Conservation (phyloP, 1,140 invertebrate species). For the Pseudomyrmex concolor region DNA sequence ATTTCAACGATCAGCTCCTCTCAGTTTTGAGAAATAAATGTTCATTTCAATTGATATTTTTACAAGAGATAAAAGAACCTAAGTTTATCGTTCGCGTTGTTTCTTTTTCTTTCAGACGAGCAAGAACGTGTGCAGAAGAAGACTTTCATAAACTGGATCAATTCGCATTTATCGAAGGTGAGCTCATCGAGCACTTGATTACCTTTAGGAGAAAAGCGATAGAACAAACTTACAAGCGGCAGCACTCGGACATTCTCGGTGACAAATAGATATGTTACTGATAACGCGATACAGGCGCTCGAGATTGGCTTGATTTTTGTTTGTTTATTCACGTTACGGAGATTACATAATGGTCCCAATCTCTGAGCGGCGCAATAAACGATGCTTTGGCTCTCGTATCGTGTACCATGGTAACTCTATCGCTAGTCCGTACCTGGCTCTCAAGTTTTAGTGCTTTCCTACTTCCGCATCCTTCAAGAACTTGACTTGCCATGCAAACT, state of each 20-base stretch:
- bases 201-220: neutral
- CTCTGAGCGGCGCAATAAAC: constrained; percentile 41
- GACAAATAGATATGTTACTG: too few species aligned
- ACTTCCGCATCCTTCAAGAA: constrained; percentile 80
- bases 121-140: constrained; percentile 99
- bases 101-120: constrained; percentile 95
- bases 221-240: too few species aligned
- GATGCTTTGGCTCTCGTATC: constrained; percentile 31
- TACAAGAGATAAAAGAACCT: too few species aligned
- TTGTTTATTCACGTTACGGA: neutral
- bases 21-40: too few species aligned
- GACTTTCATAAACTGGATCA: constrained; percentile 99
- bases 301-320: too few species aligned
- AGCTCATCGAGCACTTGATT: constrained; percentile 1
- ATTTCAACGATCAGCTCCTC: too few species aligned
- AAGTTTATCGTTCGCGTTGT: constrained; percentile 64
- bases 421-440: constrained; percentile 76
- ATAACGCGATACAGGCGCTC: too few species aligned
- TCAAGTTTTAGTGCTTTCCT: constrained; percentile 67
- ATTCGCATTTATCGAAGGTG: constrained; percentile 98
- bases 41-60: too few species aligned
- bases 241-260: too few species aligned
- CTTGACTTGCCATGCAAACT: constrained; percentile 63
- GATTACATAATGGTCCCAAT: constrained; percentile 35
- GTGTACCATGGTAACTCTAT: constrained; percentile 1